Evolutionary conservation across 2,797 vertebrate species (phyloP).

Genomic region (Ptychadena robeensis): DNA sequence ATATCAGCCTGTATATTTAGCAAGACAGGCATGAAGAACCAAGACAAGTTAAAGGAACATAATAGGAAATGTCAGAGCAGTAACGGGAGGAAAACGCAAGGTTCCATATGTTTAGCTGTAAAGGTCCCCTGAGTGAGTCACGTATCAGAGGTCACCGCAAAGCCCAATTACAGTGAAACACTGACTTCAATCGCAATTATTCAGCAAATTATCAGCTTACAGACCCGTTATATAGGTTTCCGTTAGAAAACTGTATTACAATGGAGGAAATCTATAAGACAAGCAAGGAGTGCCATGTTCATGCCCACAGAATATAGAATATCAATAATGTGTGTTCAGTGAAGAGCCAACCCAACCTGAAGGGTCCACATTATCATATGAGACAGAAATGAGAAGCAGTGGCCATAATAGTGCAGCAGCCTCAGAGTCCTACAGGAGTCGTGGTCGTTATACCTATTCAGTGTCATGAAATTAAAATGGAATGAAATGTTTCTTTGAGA

Average conservation of each 20-base stretch:
- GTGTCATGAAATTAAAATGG: not conserved
- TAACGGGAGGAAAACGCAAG: not conserved
- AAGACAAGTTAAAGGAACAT: not conserved
- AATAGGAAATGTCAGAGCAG: not conserved
- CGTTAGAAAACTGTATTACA: not conserved
- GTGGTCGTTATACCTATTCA: not conserved
- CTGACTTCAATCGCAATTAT: not conserved
- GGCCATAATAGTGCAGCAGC: too few species aligned
- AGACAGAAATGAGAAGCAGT: too few species aligned
- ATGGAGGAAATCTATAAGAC: not conserved
- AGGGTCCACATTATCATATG: not conserved
- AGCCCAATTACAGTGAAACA: not conserved
- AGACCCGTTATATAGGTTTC: not conserved
- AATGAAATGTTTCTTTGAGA: not conserved
- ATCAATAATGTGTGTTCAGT: too few species aligned
- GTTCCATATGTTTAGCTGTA: not conserved
- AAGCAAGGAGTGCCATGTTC: not conserved
- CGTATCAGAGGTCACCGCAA: not conserved
- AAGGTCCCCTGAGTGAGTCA: conserved; percentile 2
- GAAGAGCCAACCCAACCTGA: too few species aligned
- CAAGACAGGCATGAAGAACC: not conserved
- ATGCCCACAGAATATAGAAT: not conserved
- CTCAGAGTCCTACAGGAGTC: not conserved
- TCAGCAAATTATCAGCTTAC: not conserved
- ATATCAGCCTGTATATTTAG: not conserved